Evolutionary conservation across 35 echinoderm and acorn worm species (phyloP), one percentile per base, ranked within the genome.

Genomic region (Hemicentrotus pulcherrimus): DNA sequence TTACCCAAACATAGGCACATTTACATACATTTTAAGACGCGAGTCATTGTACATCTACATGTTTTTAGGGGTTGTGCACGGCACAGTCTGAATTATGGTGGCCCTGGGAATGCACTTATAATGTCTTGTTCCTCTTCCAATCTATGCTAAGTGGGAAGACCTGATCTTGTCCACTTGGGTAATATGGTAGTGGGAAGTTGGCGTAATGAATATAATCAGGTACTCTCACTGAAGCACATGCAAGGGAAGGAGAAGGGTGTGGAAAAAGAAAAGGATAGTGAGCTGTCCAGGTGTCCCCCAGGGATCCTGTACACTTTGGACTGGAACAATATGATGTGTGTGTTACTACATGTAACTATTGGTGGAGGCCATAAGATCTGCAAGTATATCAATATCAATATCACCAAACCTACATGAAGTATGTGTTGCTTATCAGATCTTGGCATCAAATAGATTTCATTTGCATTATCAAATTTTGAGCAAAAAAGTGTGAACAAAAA

Each of bases 131-230:
- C 91, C 91, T 93, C 91, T 47, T 46, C 30, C 46, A 93, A 48
- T 93, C 91, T 24, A 48, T 58, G 91, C 48, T 31, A 48, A 93
- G 91, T 47, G 91, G 91, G 47, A 93, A 47, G 46, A 58, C 47
- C 88, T 59, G 48, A 93, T 93, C 91, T 52, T 93, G 28, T 47
- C 91, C 91, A 93, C 91, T 93, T 48, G 45, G 47, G 91, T 47
- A 93, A 93, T 93, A 58, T 47, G 30, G 48, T 47, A 93, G 91
- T 93, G 91, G 88, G 91, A 93, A 93, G 91, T 93, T 58, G 91
- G 91, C 22, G 47, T 93, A 93, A 93, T 93, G 91, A 93, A 93
- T 93, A 58, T 93, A 93, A 93, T 93, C 46, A 93, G 91, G 91
- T 47, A 93, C 32, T 90, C 15, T 41, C 11, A 45, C 88, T 78